phyloP scores from a whole-genome alignment of 1,140 invertebrate genomes.

The Atta texana region DNA sequence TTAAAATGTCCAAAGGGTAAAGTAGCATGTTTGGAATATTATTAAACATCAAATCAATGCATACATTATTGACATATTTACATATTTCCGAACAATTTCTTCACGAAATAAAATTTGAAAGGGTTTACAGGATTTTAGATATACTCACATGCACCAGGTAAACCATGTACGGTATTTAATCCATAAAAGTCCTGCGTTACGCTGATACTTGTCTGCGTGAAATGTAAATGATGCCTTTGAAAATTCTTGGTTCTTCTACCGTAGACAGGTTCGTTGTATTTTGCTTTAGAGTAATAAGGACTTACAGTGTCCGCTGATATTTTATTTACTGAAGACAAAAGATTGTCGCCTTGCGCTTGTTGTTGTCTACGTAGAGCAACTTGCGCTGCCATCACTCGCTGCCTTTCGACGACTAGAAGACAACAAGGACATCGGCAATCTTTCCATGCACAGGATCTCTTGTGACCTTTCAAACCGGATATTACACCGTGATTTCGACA shows the following conservation, averaged over 20 bases:
- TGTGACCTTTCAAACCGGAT: constrained; percentile 95
- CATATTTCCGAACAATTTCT: background rate
- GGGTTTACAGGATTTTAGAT: background rate
- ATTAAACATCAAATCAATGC: too few relatives aligned
- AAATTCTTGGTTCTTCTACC: constrained; percentile 83
- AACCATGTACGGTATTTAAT: constrained; percentile 71
- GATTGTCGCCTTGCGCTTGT: constrained; percentile 85
- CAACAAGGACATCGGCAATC: constrained; percentile 95
- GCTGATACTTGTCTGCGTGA: constrained; percentile 82
- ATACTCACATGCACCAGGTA: constrained; percentile 69
- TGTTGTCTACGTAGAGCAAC: constrained; percentile 89
- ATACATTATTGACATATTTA: too few relatives aligned
- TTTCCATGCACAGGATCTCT: constrained; percentile 92
- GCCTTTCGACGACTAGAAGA: constrained; percentile 94
- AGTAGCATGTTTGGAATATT: too few relatives aligned
- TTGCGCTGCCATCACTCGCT: constrained; percentile 95
- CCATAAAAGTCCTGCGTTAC: constrained; percentile 82
- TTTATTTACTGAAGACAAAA: constrained; percentile 65
- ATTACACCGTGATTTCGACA: constrained; percentile 96
- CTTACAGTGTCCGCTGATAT: background rate
- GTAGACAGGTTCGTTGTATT: constrained; percentile 38
- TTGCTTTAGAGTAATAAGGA: constrained; percentile 45
- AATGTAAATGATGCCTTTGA: constrained; percentile 86
- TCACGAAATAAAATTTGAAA: background rate
- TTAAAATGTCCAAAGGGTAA: too few relatives aligned